Conservation (phyloP, 2,113 vertebrate species). For the Passer domesticus region DNA sequence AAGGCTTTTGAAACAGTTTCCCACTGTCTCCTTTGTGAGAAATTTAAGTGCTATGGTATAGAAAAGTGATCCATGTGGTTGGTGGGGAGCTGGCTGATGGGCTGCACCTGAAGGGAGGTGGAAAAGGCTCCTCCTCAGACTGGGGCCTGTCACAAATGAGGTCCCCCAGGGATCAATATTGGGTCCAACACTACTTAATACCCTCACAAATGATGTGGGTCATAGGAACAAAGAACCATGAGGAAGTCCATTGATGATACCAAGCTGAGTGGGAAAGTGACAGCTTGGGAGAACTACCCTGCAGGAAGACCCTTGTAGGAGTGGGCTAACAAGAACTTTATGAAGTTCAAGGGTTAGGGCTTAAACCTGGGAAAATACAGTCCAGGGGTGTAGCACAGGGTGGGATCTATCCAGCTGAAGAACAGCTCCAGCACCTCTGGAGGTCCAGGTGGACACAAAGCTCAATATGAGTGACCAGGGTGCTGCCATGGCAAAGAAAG, state of each 20-base stretch:
- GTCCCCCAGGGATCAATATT: accelerated
- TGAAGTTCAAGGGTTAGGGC: neutral
- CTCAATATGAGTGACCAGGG: neutral
- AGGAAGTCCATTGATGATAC: neutral
- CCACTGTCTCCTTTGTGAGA: neutral
- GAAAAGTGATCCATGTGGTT: too few species aligned
- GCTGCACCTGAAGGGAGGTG: neutral
- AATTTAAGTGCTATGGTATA: neutral
- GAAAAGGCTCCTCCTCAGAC: neutral
- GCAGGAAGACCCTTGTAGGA: neutral
- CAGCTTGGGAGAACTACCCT: neutral
- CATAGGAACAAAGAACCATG: neutral
- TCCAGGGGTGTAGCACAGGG: neutral
- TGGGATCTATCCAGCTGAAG: neutral
- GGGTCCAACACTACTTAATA: neutral
- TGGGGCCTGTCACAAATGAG: neutral
- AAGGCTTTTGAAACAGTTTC: neutral
- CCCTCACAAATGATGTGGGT: neutral
- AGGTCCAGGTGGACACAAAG: neutral
- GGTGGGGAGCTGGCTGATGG: neutral
- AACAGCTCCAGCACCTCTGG: neutral
- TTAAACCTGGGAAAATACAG: neutral
- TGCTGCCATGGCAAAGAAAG: neutral
- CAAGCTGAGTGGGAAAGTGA: neutral
- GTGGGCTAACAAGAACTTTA: neutral